These are phyloP conservation scores for Eilema caniola DNA, from an alignment of 2,888 invertebrate genomes.

Conservation along the genomic window DNA sequence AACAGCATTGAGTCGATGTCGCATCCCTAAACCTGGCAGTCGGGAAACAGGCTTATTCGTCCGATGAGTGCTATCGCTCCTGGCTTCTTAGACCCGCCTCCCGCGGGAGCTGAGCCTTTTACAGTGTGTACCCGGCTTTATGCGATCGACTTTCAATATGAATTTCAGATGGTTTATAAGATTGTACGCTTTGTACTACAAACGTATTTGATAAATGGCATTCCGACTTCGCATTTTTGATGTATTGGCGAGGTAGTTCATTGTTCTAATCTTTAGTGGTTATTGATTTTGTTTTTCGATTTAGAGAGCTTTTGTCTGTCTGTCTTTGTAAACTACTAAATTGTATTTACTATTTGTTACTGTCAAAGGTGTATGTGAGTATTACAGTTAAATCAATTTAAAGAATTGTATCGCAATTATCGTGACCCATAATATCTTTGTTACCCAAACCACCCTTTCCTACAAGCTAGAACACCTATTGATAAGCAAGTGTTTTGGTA, in stretches of 20 bases:
- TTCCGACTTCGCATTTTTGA: constrained; percentile 62
- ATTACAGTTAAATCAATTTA: too few species aligned
- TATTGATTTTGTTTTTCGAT: constrained; percentile 8
- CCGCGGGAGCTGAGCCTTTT: constrained; percentile 82
- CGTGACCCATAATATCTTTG: too few species aligned
- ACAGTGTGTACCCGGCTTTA: constrained; percentile 81
- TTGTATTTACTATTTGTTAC: background rate
- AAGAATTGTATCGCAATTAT: too few species aligned
- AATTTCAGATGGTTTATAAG: constrained; percentile 84
- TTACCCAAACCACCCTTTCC: too few species aligned
- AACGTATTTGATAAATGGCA: constrained; percentile 76
- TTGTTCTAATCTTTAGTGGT: constrained; percentile 24
- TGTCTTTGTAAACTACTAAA: background rate
- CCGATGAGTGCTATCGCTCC: constrained; percentile 82
- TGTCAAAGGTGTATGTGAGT: background rate
- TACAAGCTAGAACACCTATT: too few species aligned
- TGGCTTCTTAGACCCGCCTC: constrained; percentile 78
- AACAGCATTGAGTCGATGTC: constrained; percentile 84
- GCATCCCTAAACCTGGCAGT: constrained; percentile 82
- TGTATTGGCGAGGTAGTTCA: constrained; percentile 26
- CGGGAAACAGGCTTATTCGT: constrained; percentile 86
- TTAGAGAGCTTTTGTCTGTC: background rate
- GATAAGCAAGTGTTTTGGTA: too few species aligned
- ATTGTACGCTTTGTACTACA: constrained; percentile 74
- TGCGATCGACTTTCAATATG: constrained; percentile 83